These are phyloP conservation scores for Panthera tigris DNA, from an alignment of 2,113 vertebrate genomes.

Conservation along the genomic window DNA sequence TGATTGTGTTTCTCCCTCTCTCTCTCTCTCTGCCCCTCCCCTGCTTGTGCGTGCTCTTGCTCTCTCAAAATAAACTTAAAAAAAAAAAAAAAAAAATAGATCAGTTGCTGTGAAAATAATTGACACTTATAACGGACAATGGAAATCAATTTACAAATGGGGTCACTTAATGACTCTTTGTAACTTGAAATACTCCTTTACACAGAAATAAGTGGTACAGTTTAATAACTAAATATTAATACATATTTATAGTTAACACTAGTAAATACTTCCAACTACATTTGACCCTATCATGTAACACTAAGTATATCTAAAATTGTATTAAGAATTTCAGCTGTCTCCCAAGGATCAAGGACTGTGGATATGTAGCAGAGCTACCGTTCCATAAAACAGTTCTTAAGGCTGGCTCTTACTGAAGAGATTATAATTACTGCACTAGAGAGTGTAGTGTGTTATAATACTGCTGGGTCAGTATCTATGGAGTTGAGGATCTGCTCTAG, in stretches of 20 bases:
- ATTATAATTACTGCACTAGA: not conserved
- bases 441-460: not conserved
- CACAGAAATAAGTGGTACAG: not conserved
- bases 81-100: not conserved
- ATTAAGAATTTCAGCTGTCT: constrained; percentile 13
- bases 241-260: constrained; percentile 1
- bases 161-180: not conserved
- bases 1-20: too few relatives aligned
- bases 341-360: not conserved
- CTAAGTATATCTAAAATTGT: constrained; percentile 19
- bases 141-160: not conserved
- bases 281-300: not conserved
- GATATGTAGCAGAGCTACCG: not conserved
- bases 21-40: too few relatives aligned
- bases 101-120: constrained; percentile 23
- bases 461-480: not conserved
- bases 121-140: not conserved
- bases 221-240: not conserved
- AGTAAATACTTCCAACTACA: not conserved
- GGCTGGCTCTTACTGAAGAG: not conserved
- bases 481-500: not conserved
- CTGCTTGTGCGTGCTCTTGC: too few relatives aligned
- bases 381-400: not conserved
- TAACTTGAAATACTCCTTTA: constrained; percentile 26
- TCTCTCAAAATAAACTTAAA: too few relatives aligned